Evolutionary conservation across 2,888 invertebrate species (phyloP), one percentile per base, ranked within the genome.

Genomic region (Harpalus rubripes): DNA sequence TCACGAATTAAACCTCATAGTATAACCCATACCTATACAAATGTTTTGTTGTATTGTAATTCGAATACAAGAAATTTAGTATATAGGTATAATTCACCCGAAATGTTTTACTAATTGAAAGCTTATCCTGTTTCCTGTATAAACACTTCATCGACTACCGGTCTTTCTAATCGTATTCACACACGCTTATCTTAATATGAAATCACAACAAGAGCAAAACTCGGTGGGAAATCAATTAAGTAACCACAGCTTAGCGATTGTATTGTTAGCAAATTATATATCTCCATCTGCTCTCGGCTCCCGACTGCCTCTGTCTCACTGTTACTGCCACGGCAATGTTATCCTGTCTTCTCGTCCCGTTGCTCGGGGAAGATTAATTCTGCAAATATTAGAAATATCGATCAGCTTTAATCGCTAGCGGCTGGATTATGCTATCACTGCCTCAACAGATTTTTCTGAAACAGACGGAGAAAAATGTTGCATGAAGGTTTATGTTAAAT

Each of bases 251-350:
- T 74, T 74, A 74, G 52, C 12, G 72, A 74, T 44, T 44, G 72
- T 74, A 74, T 74, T 74, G 72, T 74, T 74, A 44, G 72, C 72
- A 74, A 52, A 74, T 74, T 74, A 74, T 74, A 74, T 74, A 74
- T 74, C 72, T 74, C 44, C 41, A 68, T 68, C 15, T 32, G 16
- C 68, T 32, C 7, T 15, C 41, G 12, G 12, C 44, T 52, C 44
- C 12, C 5, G 44, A 12, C 12, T 32, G 6, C 32, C 68, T 26
- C 26, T 39, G 68, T 41, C 22, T n/a, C 22, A 18, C 16, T 26
- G 12, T 15, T 68, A 7, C 68, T 68, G 68, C 41, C 6, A 15
- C 0, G 16, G 2, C 16, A 1, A 22, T 8, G 59, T 32, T 16
- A 16, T 18, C 59, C 16, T 10, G 56, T 7, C 10, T 2, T 18